These are phyloP conservation scores for Volucella inanis DNA, from an alignment of 2,888 invertebrate genomes.

Conservation along the genomic window DNA sequence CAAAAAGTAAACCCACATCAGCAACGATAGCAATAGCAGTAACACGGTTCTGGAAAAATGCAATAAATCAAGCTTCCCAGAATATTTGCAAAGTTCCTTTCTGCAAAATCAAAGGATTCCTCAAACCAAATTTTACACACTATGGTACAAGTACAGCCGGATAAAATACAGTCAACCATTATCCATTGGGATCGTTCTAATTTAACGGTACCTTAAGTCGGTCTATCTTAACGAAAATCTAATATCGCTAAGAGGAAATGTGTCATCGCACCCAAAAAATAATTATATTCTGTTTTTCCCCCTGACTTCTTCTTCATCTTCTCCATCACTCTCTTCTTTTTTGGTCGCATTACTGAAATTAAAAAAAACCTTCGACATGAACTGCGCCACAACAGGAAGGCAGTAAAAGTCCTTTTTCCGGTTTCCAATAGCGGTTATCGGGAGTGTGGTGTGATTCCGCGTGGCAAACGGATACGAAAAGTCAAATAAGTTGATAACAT, in stretches of 20 bases:
- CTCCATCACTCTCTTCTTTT: neutral
- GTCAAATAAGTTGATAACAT: constrained; percentile 64
- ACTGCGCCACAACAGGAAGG: constrained; percentile 20
- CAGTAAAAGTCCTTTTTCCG: constrained; percentile 39
- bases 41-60: constrained; percentile 6
- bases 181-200: constrained; percentile 50
- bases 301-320: neutral
- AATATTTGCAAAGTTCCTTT: constrained; percentile 60
- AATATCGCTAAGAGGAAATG: constrained; percentile 74
- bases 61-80: constrained; percentile 60
- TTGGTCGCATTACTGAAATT: constrained; percentile 67
- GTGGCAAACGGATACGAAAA: constrained; percentile 23
- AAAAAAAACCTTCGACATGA: constrained; percentile 59
- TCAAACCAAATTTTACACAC: constrained; percentile 55
- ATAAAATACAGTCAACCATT: constrained; percentile 32
- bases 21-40: neutral
- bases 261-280: constrained; percentile 68
- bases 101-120: constrained; percentile 59
- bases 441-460: neutral
- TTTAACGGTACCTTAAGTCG: constrained; percentile 59
- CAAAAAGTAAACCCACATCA: constrained; percentile 18
- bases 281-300: constrained; percentile 60
- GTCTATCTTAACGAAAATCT: constrained; percentile 69
- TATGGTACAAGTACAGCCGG: constrained; percentile 25
- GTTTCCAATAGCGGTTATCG: neutral